Base-by-base conservation (phyloP, 2,888 invertebrate genomes). In the Halocaridina rubra region DNA sequence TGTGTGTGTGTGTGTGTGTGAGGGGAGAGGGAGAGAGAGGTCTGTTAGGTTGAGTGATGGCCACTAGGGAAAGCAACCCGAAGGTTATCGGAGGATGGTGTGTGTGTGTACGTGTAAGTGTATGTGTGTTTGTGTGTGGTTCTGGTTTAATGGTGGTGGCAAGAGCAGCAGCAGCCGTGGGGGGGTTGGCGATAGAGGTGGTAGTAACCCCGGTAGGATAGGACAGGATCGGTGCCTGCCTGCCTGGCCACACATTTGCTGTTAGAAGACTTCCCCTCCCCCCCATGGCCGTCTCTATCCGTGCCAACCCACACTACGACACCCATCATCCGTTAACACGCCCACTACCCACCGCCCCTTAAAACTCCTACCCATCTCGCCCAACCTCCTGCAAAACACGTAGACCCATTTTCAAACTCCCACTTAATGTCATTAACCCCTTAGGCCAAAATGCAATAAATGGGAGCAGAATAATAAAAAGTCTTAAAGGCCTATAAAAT, bases 21-120 rank as follows among this genome's bases (percentile, higher is more conserved):
- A n/a, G n/a, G n/a, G 53, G 74, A 39, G 30, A 19, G 29, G 30
- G n/a, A n/a, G 32, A 16, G 74, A n/a, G 53, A 53, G 53, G 53
- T 53, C 53, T 53, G 53, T 53, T 53, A 19, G 53, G 53, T 16
- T 53, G 53, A 53, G 53, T 53, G 53, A 53, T 53, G 53, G 53
- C 53, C 53, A 53, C 53, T 16, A 53, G 53, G 53, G 53, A 53
- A 53, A 53, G 53, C 53, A 53, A n/a, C 53, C 53, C 16, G 53
- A 53, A 53, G 53, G 53, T 53, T 53, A 53, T 53, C 53, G 53
- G 53, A n/a, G 53, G 69, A n/a, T 7, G 29, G 30, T 19, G 19
- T 27, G 29, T 67, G 67, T 67, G 67, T 67, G 67, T 29, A 32
- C 32, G 67, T 67, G 67, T 67, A 32, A 30, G 67, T 67, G 74